Base-by-base conservation (phyloP, 35 echinoderm and acorn worm species). In the Apostichopus californicus region DNA sequence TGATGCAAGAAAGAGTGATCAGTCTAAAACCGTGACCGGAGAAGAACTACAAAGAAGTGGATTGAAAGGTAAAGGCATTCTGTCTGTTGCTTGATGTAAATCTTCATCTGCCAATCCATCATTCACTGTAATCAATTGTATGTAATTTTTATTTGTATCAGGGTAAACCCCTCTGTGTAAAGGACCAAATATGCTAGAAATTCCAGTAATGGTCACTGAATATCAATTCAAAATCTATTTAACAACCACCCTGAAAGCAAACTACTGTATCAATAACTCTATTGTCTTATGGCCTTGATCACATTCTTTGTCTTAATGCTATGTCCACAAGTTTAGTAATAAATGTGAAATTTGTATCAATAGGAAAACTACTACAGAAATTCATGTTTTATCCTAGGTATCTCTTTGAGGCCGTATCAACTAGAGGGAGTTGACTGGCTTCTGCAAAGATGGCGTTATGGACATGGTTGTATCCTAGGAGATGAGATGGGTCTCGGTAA, bases 401-500 rank as follows among this genome's bases (percentile, higher is more conserved):
- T 99, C 34, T 96, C 95, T 56, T 83, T 96, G 8, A 92, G 97
- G 23, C 93, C 95, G 1, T 99, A 99, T 79, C 97, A 99, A 78
- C 55, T 99, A 15, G 95, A 96, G 18, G 97, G 97, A 59, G 95
- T 96, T 1, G 93, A 99, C 83, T 99, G 97, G 97, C 73, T 99
- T 64, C 56, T 95, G n/a, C 87, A 96, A 75, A 93, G 95, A 86
- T 99, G 87, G 93, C 87, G 93, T 54, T 95, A 91, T 86, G 92
- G 95, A 55, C 97, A 99, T 93, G 97, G 95, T 6, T 93, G 93
- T 59, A 99, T 99, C 59, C 92, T 99, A 57, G 97, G 97, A 34
- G 97, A 99, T 95, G 97, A 99, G 60, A 99, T 99, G 97, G 97
- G 97, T 18, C 92, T 99, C 1, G 97, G 97, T 11, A 99, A 99